These are phyloP conservation scores for Dolichotis patagonum DNA, from an alignment of 2,113 vertebrate genomes.

Conservation along the genomic window DNA sequence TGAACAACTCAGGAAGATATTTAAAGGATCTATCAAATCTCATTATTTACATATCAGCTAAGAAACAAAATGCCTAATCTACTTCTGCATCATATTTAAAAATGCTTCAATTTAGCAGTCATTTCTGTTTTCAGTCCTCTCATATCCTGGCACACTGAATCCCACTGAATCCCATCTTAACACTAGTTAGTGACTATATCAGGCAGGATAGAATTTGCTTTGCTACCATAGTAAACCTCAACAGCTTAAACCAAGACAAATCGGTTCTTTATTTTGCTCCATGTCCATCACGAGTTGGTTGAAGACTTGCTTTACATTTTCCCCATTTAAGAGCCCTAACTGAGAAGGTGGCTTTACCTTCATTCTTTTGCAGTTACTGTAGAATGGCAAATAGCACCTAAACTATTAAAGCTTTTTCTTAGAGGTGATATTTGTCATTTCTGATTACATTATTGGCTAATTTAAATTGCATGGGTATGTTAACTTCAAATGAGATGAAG, in stretches of 20 bases:
- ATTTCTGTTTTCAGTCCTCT: background rate
- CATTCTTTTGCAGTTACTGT: background rate
- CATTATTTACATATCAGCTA: background rate
- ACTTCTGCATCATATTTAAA: constrained; percentile 13
- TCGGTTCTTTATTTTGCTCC: background rate
- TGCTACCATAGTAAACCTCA: background rate
- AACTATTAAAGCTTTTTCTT: background rate
- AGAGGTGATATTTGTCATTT: background rate
- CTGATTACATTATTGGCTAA: background rate
- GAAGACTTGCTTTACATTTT: background rate
- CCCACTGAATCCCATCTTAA: background rate
- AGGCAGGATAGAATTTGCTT: background rate
- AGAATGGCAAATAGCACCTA: background rate
- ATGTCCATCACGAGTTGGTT: background rate
- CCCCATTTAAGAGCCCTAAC: background rate
- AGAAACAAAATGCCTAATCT: background rate
- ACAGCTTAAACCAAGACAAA: background rate
- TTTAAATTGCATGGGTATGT: background rate
- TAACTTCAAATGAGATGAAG: background rate
- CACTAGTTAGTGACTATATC: background rate
- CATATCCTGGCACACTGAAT: background rate
- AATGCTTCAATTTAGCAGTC: constrained; percentile 18
- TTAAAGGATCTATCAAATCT: background rate
- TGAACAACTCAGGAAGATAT: background rate
- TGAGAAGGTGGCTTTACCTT: background rate